Percentiles rank a stretch among this genome's conserved stretches.
Conservation (phyloP, 2,888 invertebrate species). For the Phalera bucephala region DNA sequence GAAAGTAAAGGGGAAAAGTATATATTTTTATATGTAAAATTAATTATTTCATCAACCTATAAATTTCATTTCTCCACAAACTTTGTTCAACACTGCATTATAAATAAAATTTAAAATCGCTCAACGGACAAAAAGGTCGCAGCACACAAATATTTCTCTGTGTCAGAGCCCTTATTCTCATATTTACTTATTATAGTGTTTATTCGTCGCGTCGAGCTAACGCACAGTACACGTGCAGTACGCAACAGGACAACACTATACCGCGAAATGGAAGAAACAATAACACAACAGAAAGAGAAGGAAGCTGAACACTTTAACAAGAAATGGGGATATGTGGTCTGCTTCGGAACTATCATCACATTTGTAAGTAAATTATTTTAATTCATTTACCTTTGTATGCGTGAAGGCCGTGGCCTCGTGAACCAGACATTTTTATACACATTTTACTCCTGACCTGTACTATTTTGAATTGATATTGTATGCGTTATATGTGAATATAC, state of each 20-base stretch:
- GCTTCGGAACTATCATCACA: slow-evolving; percentile 84
- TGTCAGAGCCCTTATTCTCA: not conserved
- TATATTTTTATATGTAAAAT: too few relatives aligned
- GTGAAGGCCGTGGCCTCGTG: not conserved
- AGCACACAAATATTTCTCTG: not conserved
- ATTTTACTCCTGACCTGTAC: too few relatives aligned
- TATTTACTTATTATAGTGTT: slow-evolving; percentile 5
- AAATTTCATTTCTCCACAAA: too few relatives aligned
- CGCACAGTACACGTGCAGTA: slow-evolving; percentile 3
- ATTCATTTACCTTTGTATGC: not conserved
- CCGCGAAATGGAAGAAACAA: slow-evolving; percentile 14
- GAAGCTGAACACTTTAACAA: slow-evolving; percentile 21
- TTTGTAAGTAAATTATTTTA: slow-evolving; percentile 81
- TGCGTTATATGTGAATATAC: too few relatives aligned
- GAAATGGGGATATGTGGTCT: slow-evolving; percentile 86
- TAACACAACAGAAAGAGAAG: slow-evolving; percentile 10
- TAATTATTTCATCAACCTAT: too few relatives aligned
- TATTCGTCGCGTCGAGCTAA: slow-evolving; percentile 24
- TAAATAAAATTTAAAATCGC: too few relatives aligned
- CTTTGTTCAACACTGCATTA: too few relatives aligned
- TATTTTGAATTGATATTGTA: too few relatives aligned
- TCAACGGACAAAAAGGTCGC: too few relatives aligned
- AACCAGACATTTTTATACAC: too few relatives aligned
- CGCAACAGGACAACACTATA: not conserved
- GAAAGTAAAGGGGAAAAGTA: too few relatives aligned